Evolutionary conservation across 2,113 vertebrate species (phyloP).

Genomic region (Carlito syrichta): DNA sequence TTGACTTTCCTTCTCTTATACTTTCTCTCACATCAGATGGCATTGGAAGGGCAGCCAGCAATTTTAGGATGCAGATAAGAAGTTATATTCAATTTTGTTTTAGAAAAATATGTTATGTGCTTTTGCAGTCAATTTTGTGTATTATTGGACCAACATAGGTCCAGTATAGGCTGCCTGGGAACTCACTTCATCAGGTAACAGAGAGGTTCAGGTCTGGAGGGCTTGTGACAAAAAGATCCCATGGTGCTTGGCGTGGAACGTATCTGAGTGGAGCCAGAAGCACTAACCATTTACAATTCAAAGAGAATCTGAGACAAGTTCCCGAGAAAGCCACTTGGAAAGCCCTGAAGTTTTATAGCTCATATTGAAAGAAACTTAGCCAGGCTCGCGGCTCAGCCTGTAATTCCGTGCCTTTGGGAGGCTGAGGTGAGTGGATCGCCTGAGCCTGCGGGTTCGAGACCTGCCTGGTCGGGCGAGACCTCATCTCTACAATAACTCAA

Average conservation of each 20-base stretch:
- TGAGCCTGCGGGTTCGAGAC: too few relatives aligned
- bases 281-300: background rate
- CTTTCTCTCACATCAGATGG: background rate
- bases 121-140: background rate
- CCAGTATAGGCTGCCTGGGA: background rate
- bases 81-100: background rate
- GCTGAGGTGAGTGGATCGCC: too few relatives aligned
- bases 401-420: too few relatives aligned
- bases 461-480: too few relatives aligned
- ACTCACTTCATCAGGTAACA: background rate
- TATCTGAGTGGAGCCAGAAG: background rate
- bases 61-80: background rate
- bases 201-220: rapidly evolving
- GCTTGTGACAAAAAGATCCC: background rate
- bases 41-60: background rate
- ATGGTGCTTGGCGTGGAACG: background rate
- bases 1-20: background rate
- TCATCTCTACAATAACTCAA: too few relatives aligned
- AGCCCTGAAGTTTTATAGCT: background rate
- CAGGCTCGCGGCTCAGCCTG: too few relatives aligned
- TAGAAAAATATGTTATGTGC: background rate
- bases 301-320: background rate
- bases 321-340: background rate
- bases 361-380: background rate
- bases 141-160: too few relatives aligned